phyloP scores from a whole-genome alignment of 2,797 vertebrate species.

The Iguana delicatissima region DNA sequence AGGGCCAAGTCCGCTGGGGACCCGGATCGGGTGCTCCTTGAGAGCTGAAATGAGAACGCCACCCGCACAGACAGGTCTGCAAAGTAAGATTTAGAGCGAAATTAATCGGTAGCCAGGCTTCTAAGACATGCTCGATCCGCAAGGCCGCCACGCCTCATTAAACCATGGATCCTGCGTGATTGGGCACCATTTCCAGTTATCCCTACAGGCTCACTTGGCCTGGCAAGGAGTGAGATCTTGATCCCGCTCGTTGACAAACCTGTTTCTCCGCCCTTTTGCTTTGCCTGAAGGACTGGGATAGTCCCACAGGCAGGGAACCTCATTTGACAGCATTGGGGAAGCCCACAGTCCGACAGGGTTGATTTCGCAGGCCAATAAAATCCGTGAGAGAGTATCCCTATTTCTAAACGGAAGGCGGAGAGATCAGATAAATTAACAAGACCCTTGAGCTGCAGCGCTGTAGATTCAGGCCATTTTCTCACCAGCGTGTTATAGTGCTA shows the following conservation, averaged over 20 bases:
- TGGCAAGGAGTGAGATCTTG: not conserved
- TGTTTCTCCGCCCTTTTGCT: not conserved
- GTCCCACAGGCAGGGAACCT: not conserved
- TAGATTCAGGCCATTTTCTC: not conserved
- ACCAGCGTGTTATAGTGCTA: too few species aligned
- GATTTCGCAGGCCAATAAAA: not conserved
- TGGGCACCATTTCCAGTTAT: not conserved
- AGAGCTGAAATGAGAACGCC: not conserved
- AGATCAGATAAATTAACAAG: not conserved
- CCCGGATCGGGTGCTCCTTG: not conserved
- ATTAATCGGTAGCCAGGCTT: not conserved
- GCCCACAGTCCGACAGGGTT: not conserved
- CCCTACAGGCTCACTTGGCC: not conserved
- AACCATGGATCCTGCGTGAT: too few species aligned
- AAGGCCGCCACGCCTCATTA: not conserved
- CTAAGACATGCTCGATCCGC: not conserved
- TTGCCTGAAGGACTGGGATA: not conserved
- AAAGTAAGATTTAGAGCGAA: not conserved
- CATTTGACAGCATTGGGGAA: not conserved
- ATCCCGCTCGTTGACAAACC: not conserved
- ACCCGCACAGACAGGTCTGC: not conserved
- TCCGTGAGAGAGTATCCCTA: not conserved
- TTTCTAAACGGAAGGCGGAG: not conserved
- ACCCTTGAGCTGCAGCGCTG: not conserved
- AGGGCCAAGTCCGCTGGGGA: too few species aligned